Evolutionary conservation across 2,888 invertebrate genomes (phyloP).

Genomic region (Andricus quercusramuli): DNA sequence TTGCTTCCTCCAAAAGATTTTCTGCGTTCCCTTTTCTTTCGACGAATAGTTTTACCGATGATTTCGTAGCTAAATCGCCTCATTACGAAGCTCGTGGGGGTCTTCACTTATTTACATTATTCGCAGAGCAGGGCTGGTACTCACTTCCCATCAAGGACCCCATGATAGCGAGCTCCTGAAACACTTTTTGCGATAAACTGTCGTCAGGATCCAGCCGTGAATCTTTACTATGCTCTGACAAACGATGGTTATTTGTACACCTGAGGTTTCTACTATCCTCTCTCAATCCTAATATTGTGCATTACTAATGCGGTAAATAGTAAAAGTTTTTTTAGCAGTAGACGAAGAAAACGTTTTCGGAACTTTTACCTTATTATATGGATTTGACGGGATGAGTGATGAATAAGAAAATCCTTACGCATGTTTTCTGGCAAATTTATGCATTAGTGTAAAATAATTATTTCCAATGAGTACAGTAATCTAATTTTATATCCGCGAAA

Average conservation of each 20-base stretch:
- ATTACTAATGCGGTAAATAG: not conserved
- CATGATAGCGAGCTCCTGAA: slow-evolving; percentile 52
- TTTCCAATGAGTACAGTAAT: too few relatives aligned
- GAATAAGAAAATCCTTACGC: too few relatives aligned
- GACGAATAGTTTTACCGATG: slow-evolving; percentile 62
- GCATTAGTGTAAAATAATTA: too few relatives aligned
- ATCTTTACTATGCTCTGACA: not conserved
- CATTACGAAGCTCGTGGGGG: slow-evolving; percentile 74
- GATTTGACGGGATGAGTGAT: too few relatives aligned
- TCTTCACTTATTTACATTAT: slow-evolving; percentile 73
- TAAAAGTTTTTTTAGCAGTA: not conserved
- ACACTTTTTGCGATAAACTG: slow-evolving; percentile 64
- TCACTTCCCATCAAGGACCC: slow-evolving; percentile 48
- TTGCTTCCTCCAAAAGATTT: slow-evolving; percentile 4
- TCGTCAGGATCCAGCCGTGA: slow-evolving; percentile 52
- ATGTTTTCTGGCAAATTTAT: too few relatives aligned
- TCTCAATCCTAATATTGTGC: not conserved
- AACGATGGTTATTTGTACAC: not conserved
- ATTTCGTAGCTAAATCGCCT: slow-evolving; percentile 77
- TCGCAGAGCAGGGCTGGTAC: slow-evolving; percentile 63
- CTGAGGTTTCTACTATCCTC: not conserved
- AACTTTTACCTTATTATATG: too few relatives aligned
- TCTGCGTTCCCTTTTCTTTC: slow-evolving; percentile 51
- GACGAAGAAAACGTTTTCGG: too few relatives aligned
- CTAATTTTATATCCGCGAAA: too few relatives aligned